These are phyloP conservation scores for Tachina lurida DNA, from an alignment of 2,888 invertebrate species.

Conservation along the genomic window DNA sequence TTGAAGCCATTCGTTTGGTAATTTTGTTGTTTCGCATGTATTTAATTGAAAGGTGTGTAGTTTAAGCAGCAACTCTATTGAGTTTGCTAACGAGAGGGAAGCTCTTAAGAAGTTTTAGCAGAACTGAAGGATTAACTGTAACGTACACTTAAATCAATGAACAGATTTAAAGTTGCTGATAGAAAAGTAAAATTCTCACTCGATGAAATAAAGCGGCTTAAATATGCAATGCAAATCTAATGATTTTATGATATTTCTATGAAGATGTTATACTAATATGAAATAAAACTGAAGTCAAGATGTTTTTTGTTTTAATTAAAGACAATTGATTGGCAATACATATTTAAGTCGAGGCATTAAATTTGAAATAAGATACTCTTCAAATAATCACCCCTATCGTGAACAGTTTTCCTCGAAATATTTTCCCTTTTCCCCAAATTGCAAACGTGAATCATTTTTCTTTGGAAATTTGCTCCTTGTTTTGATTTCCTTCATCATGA, in stretches of 20 bases:
- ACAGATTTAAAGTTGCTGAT: conserved; percentile 13
- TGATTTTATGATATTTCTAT: neutral
- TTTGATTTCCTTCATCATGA: too few species aligned
- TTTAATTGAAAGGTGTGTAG: conserved; percentile 5
- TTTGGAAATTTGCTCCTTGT: too few species aligned
- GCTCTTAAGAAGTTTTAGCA: neutral
- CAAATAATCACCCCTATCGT: too few species aligned
- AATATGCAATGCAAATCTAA: conserved; percentile 33
- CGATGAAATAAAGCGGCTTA: conserved; percentile 44
- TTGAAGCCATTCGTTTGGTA: conserved; percentile 34
- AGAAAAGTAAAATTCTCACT: neutral
- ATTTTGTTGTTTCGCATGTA: conserved; percentile 1
- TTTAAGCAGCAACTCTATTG: conserved; percentile 15
- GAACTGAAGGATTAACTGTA: conserved; percentile 35
- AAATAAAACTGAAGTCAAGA: neutral
- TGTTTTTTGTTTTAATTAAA: too few species aligned
- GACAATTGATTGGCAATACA: neutral
- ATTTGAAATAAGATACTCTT: too few species aligned
- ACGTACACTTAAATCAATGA: neutral
- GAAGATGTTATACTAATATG: conserved; percentile 3
- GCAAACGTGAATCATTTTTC: too few species aligned
- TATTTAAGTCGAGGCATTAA: too few species aligned
- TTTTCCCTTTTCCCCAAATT: too few species aligned
- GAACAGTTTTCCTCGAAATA: too few species aligned
- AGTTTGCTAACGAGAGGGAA: neutral